Conservation (phyloP, 23 tunicate species). For the Ascidia mentula region DNA sequence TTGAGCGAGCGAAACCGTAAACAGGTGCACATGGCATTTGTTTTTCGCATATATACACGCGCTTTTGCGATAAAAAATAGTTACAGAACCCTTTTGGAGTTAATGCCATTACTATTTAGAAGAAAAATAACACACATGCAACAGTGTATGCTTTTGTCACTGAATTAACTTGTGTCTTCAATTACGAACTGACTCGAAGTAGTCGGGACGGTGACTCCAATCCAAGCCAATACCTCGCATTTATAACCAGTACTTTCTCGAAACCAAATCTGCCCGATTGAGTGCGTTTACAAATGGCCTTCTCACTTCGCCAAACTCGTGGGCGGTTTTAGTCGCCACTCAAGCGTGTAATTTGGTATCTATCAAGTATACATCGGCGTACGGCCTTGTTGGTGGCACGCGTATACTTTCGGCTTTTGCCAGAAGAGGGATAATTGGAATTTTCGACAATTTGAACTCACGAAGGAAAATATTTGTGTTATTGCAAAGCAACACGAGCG, state of each 20-base stretch:
- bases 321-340: constrained; percentile 7
- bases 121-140: too few species aligned
- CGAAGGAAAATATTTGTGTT: constrained; percentile 9
- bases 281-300: constrained; percentile 9
- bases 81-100: too few species aligned
- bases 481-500: constrained; percentile 2
- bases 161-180: too few species aligned
- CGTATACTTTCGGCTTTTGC: background rate
- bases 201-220: too few species aligned
- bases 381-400: constrained; percentile 3
- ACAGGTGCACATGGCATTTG: constrained; percentile 5
- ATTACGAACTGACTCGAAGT: too few species aligned
- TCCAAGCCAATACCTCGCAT: too few species aligned
- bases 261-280: background rate
- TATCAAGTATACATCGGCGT: constrained; percentile 5
- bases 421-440: background rate
- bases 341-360: background rate
- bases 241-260: too few species aligned
- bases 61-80: background rate
- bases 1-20: background rate
- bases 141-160: too few species aligned
- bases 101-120: too few species aligned
- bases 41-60: background rate
- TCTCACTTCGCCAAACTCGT: background rate
- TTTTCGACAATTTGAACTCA: background rate